These are phyloP conservation scores for Tachyglossus aculeatus DNA, from an alignment of 2,797 vertebrate species.

Conservation along the genomic window DNA sequence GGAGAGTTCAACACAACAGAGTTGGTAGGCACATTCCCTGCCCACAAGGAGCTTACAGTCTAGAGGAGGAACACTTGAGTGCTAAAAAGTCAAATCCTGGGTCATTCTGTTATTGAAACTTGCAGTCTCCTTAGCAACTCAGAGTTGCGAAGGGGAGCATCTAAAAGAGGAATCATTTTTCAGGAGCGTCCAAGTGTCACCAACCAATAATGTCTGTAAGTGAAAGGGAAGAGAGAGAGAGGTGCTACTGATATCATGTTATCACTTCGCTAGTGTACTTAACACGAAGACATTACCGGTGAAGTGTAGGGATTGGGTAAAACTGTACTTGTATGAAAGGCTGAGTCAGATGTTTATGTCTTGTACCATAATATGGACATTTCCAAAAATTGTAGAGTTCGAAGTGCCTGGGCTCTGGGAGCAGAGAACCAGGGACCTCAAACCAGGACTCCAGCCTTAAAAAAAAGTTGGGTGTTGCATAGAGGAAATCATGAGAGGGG, in stretches of 20 bases:
- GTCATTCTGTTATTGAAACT: slow-evolving; percentile 29
- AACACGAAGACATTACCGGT: not conserved
- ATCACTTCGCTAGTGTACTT: not conserved
- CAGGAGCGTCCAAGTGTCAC: not conserved
- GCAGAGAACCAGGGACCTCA: not conserved
- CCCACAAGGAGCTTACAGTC: too few species aligned
- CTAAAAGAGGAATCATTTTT: slow-evolving; percentile 30
- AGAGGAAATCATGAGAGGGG: too few species aligned
- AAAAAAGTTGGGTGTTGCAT: too few species aligned
- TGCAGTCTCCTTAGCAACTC: slow-evolving; percentile 23
- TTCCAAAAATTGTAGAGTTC: not conserved
- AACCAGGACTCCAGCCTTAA: too few species aligned
- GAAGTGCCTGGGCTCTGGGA: not conserved
- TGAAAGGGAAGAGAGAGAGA: not conserved
- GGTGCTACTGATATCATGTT: not conserved
- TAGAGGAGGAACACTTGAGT: slow-evolving; percentile 55
- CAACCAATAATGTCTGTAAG: not conserved
- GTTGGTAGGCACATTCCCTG: too few species aligned
- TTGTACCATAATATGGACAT: not conserved
- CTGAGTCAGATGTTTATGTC: not conserved
- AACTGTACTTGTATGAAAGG: too few species aligned
- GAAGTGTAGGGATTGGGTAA: too few species aligned
- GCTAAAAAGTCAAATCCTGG: slow-evolving; percentile 17
- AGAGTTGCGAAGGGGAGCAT: slow-evolving; percentile 30
- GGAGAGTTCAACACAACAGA: too few species aligned